Conservation (phyloP, 2,888 invertebrate genomes). For the Aphelenchoides bicaudatus region DNA sequence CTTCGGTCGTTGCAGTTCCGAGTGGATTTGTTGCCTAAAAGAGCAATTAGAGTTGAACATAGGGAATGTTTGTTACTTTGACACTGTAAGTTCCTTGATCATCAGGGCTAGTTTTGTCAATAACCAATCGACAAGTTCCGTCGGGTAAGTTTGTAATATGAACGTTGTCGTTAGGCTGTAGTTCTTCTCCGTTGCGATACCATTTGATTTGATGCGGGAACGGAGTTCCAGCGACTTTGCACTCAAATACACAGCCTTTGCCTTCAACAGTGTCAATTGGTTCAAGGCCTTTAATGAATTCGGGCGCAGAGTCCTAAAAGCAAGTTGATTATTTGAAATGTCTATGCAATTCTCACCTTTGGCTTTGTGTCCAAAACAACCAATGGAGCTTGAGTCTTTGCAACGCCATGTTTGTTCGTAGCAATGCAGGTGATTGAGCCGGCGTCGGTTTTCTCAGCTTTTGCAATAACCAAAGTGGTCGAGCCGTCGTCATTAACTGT, state of each 20-base stretch:
- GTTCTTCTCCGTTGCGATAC: conserved; percentile 72
- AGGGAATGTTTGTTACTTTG: conserved; percentile 61
- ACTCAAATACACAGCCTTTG: conserved; percentile 78
- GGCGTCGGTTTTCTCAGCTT: conserved; percentile 74
- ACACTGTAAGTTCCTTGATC: conserved; percentile 75
- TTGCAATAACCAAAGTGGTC: conserved; percentile 75
- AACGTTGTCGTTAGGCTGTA: conserved; percentile 64
- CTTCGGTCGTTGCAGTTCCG: conserved; percentile 30
- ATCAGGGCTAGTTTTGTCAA: conserved; percentile 68
- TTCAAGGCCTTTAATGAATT: conserved; percentile 73
- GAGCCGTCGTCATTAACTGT: conserved; percentile 66
- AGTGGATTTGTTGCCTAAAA: conserved; percentile 31
- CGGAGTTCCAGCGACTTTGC: conserved; percentile 70
- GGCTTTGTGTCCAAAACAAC: too few species aligned
- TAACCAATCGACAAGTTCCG: conserved; percentile 65
- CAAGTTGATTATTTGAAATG: too few species aligned
- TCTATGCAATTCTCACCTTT: too few species aligned
- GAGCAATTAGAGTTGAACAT: conserved; percentile 2
- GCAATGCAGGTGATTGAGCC: conserved; percentile 68
- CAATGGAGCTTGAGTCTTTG: too few species aligned
- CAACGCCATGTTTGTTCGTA: conserved; percentile 74
- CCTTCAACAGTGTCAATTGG: conserved; percentile 82
- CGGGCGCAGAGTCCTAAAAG: conserved; percentile 70
- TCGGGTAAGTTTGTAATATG: conserved; percentile 29
- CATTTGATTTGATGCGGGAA: conserved; percentile 78